phyloP scores from a whole-genome alignment of 2,888 invertebrate genomes.

The Keiferia lycopersicella region DNA sequence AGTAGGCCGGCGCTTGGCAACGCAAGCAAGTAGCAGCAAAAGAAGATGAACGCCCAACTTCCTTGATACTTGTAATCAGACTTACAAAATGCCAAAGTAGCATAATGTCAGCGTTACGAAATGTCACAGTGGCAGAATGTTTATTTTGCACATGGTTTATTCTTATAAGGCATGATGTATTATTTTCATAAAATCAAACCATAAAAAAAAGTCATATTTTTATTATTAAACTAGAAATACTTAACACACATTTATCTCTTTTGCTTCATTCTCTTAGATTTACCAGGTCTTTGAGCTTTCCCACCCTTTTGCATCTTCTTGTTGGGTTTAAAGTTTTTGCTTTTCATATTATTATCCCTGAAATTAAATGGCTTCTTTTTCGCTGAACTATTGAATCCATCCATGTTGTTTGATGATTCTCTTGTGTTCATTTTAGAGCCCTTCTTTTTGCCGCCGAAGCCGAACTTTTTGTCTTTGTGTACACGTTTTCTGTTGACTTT shows the following conservation, averaged over 20 bases:
- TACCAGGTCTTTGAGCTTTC: constrained; percentile 77
- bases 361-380: constrained; percentile 64
- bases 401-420: constrained; percentile 87
- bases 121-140: no score
- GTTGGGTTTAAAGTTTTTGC: constrained; percentile 50
- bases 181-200: not conserved
- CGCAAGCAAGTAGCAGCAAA: no score
- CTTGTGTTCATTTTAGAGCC: constrained; percentile 93
- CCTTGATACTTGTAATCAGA: no score
- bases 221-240: not conserved
- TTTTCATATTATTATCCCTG: constrained; percentile 67
- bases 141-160: no score
- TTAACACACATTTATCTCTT: constrained; percentile 52
- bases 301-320: constrained; percentile 79
- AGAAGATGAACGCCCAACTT: no score
- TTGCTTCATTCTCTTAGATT: constrained; percentile 72
- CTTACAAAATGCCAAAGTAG: no score
- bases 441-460: constrained; percentile 97
- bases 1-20: not conserved
- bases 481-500: constrained; percentile 77
- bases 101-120: no score
- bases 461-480: constrained; percentile 92
- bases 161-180: no score
- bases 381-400: constrained; percentile 76
- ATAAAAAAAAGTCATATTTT: not conserved